phyloP scores from a whole-genome alignment of 2,888 invertebrate genomes.

The Rhyacophila evoluta region DNA sequence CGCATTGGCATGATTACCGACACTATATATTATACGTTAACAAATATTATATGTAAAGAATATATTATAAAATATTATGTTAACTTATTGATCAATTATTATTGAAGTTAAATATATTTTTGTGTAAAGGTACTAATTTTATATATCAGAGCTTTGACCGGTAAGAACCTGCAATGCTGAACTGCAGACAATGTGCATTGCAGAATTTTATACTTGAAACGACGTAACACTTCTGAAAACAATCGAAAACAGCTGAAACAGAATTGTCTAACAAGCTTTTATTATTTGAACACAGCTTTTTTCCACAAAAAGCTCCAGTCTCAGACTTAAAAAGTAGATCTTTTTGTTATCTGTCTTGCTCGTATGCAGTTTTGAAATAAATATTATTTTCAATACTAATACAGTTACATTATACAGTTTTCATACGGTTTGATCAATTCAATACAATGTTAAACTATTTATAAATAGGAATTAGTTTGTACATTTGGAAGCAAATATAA shows the following conservation, averaged over 20 bases:
- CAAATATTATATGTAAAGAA: no score
- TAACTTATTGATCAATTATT: no score
- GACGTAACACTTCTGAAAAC: not conserved
- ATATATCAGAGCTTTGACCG: no score
- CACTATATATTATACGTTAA: no score
- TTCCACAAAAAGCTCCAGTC: not conserved
- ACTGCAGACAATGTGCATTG: no score
- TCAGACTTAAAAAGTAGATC: not conserved
- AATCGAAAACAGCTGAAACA: conserved; percentile 2
- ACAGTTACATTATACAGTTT: no score
- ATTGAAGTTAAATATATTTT: no score
- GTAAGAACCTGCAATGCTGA: no score
- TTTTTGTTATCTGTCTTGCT: not conserved
- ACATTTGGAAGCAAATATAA: no score
- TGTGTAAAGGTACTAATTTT: no score
- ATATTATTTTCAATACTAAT: not conserved
- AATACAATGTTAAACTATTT: not conserved
- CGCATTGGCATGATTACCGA: no score
- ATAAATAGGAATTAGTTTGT: not conserved
- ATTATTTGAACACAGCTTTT: not conserved
- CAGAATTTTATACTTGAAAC: not conserved
- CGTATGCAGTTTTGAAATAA: not conserved
- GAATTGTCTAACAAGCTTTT: not conserved
- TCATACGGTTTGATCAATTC: not conserved
- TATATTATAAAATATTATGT: no score